phyloP scores from a whole-genome alignment of 2,113 vertebrate genomes.

The Ochotona princeps region DNA sequence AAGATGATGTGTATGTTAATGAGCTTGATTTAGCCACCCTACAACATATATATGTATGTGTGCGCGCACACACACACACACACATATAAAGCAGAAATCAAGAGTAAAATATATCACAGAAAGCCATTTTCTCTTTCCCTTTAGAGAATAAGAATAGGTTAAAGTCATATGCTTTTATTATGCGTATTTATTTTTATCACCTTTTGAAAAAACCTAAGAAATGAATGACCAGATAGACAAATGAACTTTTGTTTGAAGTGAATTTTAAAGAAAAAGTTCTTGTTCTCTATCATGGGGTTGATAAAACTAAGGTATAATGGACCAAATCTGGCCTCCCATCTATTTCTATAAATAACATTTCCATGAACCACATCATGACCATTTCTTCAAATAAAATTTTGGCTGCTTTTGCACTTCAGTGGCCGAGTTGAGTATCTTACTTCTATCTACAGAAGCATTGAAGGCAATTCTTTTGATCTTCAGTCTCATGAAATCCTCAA shows the following conservation, averaged over 20 bases:
- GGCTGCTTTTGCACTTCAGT: background rate
- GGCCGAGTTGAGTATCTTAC: no score
- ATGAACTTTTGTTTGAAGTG: background rate
- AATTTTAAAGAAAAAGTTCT: background rate
- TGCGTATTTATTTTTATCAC: background rate
- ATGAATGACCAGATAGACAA: background rate
- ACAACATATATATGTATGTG: background rate
- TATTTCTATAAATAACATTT: background rate
- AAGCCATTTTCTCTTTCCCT: background rate
- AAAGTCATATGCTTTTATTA: background rate
- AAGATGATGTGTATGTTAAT: background rate
- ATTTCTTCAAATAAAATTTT: background rate
- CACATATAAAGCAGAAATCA: background rate
- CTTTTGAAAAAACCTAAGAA: background rate
- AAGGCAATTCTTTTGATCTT: background rate
- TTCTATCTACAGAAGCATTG: background rate
- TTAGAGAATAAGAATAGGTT: background rate
- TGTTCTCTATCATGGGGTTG: background rate
- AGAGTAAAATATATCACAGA: background rate
- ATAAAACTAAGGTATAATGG: background rate
- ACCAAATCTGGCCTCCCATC: background rate
- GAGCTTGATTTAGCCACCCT: background rate
- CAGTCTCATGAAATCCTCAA: background rate
- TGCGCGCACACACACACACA: no score
- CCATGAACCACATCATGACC: background rate